Evolutionary conservation across 2,888 invertebrate genomes (phyloP), one percentile per base, ranked within the genome.

Genomic region (Volucella bombylans): DNA sequence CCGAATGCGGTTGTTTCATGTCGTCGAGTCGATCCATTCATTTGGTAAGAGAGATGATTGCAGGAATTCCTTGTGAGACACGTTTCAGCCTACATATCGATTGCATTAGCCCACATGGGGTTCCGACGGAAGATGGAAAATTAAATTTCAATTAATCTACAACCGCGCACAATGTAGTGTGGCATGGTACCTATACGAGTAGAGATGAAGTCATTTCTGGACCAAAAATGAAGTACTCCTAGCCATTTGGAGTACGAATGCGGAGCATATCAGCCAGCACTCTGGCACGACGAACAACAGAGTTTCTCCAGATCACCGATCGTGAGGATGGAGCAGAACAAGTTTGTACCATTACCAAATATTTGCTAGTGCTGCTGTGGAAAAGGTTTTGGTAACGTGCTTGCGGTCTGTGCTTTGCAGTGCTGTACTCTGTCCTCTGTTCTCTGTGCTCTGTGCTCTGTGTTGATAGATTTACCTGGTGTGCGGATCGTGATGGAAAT

Each of bases 61-160:
- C 38, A 71, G 52, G 49, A 78, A 73, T 78, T 65, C 82, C 59
- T 57, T 6, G 49, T 52, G 15, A 73, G 78, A 82, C 78, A 82
- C 78, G 82, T 79, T 74, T 79, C 78, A 83, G 55, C 83, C 83
- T 83, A 83, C 83, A 83, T 82, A 78, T 82, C 79, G 78, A 73
- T 79, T 71, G 82, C 71, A 77, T 76, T 65, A 65, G 65, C 83
- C 83, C 80, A 80, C 83, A 83, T 61, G 74, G 39, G 39, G 68
- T 38, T 62, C 52, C 52, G 23, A n/a, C 31, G 50, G 11, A 10
- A 64, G 64, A 82, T 82, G 71, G 74, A 69, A 74, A 83, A 83
- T 83, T 83, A 74, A 83, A 80, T 83, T 83, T 83, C 83, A 83
- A 83, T 80, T 83, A 83, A 83, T 23, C 23, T 23, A 23, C 23